Evolutionary conservation across 2,797 vertebrate genomes (phyloP).

Genomic region (Microcaecilia unicolor): DNA sequence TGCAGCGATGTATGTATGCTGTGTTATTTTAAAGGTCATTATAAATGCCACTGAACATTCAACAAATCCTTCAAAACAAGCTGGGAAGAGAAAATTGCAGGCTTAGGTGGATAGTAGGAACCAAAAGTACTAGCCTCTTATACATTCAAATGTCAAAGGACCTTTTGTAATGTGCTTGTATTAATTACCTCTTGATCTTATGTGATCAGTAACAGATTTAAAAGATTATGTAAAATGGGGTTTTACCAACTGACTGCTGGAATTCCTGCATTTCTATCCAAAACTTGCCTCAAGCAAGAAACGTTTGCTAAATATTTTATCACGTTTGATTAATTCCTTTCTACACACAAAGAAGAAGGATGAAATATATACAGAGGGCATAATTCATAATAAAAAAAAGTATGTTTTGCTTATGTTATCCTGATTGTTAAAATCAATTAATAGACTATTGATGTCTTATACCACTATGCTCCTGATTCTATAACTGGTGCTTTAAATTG

Average conservation of each 20-base stretch:
- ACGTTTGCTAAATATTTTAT: background rate
- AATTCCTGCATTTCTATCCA: background rate
- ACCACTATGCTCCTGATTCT: too few species aligned
- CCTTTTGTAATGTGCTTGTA: background rate
- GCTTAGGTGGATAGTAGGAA: background rate
- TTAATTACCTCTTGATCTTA: background rate
- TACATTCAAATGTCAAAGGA: background rate
- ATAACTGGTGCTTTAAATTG: too few species aligned
- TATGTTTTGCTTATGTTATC: too few species aligned
- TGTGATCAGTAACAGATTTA: constrained; percentile 7
- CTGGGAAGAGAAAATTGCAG: background rate
- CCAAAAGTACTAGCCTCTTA: background rate
- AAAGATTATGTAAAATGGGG: background rate
- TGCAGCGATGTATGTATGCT: background rate
- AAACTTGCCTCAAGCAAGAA: background rate
- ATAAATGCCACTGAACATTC: background rate
- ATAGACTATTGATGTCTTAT: too few species aligned
- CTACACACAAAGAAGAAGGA: background rate
- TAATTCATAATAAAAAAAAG: too few species aligned
- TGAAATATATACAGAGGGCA: too few species aligned
- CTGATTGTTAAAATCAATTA: too few species aligned
- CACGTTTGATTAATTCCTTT: background rate
- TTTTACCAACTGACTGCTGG: background rate
- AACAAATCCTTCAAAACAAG: background rate
- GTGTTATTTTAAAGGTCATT: background rate